Evolutionary conservation across 2,113 vertebrate species (phyloP).

Genomic region (Rhinogobius similis): DNA sequence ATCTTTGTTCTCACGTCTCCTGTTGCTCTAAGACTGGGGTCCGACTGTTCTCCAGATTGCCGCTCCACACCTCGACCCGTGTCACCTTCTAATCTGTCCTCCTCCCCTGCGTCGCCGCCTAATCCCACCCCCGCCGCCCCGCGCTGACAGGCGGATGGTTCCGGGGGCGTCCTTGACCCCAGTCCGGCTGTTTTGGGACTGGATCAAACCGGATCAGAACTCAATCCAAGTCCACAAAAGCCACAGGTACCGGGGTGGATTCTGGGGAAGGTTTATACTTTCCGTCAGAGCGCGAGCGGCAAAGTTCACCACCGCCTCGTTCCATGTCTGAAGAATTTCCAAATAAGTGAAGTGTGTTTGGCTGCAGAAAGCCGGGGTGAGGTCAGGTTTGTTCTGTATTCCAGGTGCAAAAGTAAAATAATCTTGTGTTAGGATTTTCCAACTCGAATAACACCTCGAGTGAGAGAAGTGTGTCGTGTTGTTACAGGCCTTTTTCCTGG

Average conservation of each 20-base stretch:
- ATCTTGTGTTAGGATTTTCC: not conserved
- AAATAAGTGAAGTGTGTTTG: slow-evolving; percentile 8
- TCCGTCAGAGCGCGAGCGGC: slow-evolving; percentile 11
- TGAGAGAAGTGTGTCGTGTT: slow-evolving; percentile 22
- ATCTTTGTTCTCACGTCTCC: slow-evolving; percentile 17
- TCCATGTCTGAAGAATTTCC: slow-evolving; percentile 8
- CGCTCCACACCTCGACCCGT: slow-evolving; percentile 57
- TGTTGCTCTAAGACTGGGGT: slow-evolving; percentile 14
- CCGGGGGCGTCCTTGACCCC: slow-evolving; percentile 62
- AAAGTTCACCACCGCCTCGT: slow-evolving; percentile 20
- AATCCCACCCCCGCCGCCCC: slow-evolving; percentile 62
- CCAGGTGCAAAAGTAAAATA: slow-evolving; percentile 5
- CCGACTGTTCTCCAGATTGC: slow-evolving; percentile 61
- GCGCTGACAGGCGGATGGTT: slow-evolving; percentile 58
- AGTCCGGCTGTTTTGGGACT: slow-evolving; percentile 33
- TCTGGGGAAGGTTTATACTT: slow-evolving; percentile 25
- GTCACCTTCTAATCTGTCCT: slow-evolving; percentile 56
- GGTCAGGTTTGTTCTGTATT: slow-evolving; percentile 4
- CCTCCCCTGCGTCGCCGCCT: slow-evolving; percentile 30
- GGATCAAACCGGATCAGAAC: slow-evolving; percentile 62
- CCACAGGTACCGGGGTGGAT: slow-evolving; percentile 40
- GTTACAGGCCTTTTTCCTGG: slow-evolving; percentile 32
- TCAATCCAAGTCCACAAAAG: slow-evolving; percentile 22
- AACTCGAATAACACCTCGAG: not conserved
- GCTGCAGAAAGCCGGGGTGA: not conserved